These are phyloP conservation scores for Trigoniulus corallinus DNA, from an alignment of 1,140 invertebrate species.

Conservation along the genomic window DNA sequence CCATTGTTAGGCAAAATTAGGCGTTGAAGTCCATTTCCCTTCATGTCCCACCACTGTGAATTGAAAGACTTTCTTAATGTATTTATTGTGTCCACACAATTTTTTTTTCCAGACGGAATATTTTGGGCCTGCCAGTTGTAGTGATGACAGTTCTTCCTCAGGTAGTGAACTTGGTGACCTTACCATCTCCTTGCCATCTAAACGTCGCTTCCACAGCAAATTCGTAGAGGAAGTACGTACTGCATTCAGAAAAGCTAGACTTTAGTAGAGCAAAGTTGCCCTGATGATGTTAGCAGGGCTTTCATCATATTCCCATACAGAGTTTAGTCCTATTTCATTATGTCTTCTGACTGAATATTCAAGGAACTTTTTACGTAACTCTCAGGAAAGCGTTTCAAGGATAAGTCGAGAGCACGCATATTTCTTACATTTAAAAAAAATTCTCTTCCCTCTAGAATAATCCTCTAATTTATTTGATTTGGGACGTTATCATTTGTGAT, in stretches of 20 bases:
- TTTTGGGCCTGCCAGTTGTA: conserved; percentile 2
- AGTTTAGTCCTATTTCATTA: too few relatives aligned
- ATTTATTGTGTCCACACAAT: neutral
- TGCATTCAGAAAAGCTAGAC: too few relatives aligned
- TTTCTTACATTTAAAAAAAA: neutral
- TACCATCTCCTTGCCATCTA: neutral
- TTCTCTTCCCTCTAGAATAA: neutral
- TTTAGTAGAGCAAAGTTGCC: too few relatives aligned
- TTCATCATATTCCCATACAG: too few relatives aligned
- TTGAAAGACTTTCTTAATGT: too few relatives aligned
- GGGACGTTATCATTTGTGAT: neutral
- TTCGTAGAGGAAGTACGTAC: neutral
- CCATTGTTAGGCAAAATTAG: too few relatives aligned
- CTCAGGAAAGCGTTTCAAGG: too few relatives aligned
- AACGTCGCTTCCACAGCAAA: neutral
- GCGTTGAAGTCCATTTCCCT: too few relatives aligned
- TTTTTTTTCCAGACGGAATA: neutral
- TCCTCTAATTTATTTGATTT: neutral
- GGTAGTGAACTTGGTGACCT: neutral
- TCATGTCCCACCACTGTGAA: too few relatives aligned
- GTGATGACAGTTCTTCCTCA: neutral
- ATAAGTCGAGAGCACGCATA: neutral
- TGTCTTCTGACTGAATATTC: too few relatives aligned
- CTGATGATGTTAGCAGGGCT: too few relatives aligned
- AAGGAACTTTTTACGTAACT: too few relatives aligned